A percentile compares a stretch with the other conserved stretches of the same genome.
phyloP scores from a whole-genome alignment of 1,140 invertebrate species.

The Scaptodrosophila lebanonensis region DNA sequence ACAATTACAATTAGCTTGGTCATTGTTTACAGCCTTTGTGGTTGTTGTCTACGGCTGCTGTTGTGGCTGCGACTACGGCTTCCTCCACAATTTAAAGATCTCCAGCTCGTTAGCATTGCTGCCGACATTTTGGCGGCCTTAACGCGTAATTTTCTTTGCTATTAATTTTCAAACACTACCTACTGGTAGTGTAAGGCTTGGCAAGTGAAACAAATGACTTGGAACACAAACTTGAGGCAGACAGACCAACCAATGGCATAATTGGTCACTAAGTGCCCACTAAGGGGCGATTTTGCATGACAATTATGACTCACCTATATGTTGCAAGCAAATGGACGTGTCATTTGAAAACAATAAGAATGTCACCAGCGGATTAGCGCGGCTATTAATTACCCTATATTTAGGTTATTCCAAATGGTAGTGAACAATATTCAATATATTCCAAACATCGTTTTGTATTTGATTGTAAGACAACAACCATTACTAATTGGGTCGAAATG shows the following conservation, averaged over 20 bases:
- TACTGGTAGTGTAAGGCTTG: not conserved
- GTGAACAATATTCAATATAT: no score
- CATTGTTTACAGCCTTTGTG: conserved; percentile 48
- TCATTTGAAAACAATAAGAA: no score
- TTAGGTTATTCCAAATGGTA: no score
- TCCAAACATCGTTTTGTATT: no score
- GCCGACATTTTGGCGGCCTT: conserved; percentile 72
- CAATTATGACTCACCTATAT: conserved; percentile 48
- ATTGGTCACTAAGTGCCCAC: not conserved
- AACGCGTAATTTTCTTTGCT: conserved; percentile 13
- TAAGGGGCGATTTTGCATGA: no score
- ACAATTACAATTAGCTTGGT: conserved; percentile 73
- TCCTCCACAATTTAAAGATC: conserved; percentile 53
- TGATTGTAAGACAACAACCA: no score
- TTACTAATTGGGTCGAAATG: no score
- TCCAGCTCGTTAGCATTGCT: conserved; percentile 63
- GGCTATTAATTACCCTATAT: no score
- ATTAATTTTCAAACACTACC: conserved; percentile 1
- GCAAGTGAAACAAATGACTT: conserved; percentile 17
- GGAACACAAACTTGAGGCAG: conserved; percentile 18
- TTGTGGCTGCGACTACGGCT: conserved; percentile 43
- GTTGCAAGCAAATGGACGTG: no score
- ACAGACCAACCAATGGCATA: no score
- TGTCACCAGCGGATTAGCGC: no score
- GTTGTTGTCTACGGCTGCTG: conserved; percentile 14